Conservation (phyloP, 2,888 invertebrate species). For the Coremacera marginata region DNA sequence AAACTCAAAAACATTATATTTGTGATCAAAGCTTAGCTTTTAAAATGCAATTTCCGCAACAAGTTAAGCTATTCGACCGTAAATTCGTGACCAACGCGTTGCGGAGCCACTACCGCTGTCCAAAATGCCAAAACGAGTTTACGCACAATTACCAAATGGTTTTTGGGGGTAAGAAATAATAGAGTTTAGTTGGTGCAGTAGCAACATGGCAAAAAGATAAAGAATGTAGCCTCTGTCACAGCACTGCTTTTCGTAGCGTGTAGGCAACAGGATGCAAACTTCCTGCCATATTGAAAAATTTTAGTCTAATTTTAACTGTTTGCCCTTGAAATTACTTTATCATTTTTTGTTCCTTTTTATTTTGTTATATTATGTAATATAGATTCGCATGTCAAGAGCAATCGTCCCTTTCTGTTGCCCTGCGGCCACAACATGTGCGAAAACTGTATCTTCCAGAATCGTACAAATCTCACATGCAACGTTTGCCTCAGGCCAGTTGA, state of each 20-base stretch:
- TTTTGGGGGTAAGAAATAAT: conserved; percentile 41
- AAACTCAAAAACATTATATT: background rate
- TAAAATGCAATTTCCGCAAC: conserved; percentile 22
- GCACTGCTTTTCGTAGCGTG: background rate
- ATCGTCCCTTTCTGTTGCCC: conserved; percentile 73
- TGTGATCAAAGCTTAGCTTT: background rate
- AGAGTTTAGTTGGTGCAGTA: background rate
- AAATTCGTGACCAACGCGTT: conserved; percentile 58
- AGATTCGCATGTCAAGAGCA: conserved; percentile 49
- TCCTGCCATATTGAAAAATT: background rate
- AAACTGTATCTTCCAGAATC: conserved; percentile 70
- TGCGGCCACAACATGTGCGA: conserved; percentile 81
- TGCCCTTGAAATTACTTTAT: background rate
- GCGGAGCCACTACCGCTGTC: conserved; percentile 55
- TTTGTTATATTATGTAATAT: background rate
- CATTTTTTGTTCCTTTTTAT: background rate
- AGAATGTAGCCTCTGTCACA: background rate
- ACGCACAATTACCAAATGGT: conserved; percentile 40
- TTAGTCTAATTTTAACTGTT: background rate
- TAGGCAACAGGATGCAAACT: background rate
- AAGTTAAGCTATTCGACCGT: conserved; percentile 56
- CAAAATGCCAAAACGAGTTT: conserved; percentile 57
- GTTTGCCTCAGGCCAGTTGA: conserved; percentile 52
- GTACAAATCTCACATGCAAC: conserved; percentile 53
- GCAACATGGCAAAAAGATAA: too few relatives aligned